Percentiles rank a stretch among this genome's conserved stretches.
phyloP scores from a whole-genome alignment of 2,113 vertebrate genomes.

The Lampris incognitus region DNA sequence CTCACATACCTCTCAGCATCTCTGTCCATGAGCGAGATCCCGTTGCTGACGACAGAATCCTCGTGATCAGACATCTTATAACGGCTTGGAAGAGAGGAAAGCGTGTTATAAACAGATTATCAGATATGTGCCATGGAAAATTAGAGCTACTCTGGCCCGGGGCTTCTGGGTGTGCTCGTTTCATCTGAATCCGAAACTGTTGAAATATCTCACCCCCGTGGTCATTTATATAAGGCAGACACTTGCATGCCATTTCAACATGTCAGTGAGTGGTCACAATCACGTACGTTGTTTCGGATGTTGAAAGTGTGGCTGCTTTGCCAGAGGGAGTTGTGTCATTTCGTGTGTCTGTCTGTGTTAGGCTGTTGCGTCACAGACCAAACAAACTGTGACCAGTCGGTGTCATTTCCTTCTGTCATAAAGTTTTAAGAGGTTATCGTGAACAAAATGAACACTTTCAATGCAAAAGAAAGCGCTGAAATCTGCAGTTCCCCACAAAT shows the following conservation, averaged over 20 bases:
- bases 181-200: not conserved
- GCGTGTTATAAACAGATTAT: not conserved
- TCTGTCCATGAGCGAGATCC: slow-evolving; percentile 24
- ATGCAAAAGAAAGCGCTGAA: not conserved
- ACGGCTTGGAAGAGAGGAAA: slow-evolving; percentile 41
- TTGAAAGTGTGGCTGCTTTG: slow-evolving; percentile 41
- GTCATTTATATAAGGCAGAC: slow-evolving; percentile 58
- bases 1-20: slow-evolving; percentile 62
- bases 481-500: not conserved
- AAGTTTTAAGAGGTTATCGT: not conserved
- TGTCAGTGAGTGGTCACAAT: slow-evolving; percentile 21
- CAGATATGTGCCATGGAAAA: not conserved
- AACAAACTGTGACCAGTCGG: not conserved
- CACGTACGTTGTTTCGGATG: slow-evolving; percentile 25
- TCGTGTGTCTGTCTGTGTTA: not conserved
- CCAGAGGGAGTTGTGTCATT: slow-evolving; percentile 47
- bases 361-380: not conserved
- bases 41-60: slow-evolving; percentile 22
- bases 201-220: not conserved
- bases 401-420: no score
- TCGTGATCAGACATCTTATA: slow-evolving; percentile 46
- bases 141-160: not conserved
- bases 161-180: no score
- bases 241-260: slow-evolving; percentile 54
- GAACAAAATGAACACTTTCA: slow-evolving; percentile 2